Base-by-base conservation (phyloP, 2,113 vertebrate genomes). In the Macrotis lagotis region DNA sequence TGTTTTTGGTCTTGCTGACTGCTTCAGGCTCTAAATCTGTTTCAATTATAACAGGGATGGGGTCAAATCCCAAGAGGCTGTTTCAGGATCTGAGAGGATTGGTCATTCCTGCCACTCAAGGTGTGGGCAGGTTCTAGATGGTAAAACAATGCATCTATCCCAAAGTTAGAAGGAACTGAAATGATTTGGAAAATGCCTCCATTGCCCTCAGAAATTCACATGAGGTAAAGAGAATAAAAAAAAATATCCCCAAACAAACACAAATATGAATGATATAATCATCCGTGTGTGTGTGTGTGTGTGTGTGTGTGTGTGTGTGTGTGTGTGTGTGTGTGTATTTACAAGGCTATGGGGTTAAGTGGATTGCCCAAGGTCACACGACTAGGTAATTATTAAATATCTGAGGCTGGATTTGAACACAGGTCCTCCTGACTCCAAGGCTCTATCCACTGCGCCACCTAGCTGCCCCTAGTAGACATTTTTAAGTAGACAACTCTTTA, bases 391-490 rank as follows among this genome's bases (percentile, higher is more conserved):
- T n/a, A n/a, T n/a, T n/a, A n/a, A n/a, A n/a, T n/a, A n/a, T n/a
- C n/a, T n/a, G n/a, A n/a, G n/a, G n/a, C n/a, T n/a, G n/a, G n/a
- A n/a, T n/a, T n/a, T n/a, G n/a, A n/a, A n/a, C n/a, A n/a, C n/a
- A n/a, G n/a, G n/a, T n/a, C n/a, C n/a, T n/a, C n/a, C n/a, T n/a
- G n/a, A n/a, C n/a, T n/a, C n/a, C n/a, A n/a, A n/a, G n/a, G n/a
- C n/a, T n/a, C n/a, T n/a, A n/a, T n/a, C n/a, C n/a, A n/a, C n/a
- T n/a, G n/a, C n/a, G n/a, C n/a, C n/a, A n/a, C n/a, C n/a, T n/a
- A n/a, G n/a, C n/a, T n/a, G n/a, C n/a, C 88, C n/a, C 91, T 83
- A 93, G 48, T 96, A 95, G 95, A 90, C 49, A 94, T 95, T 96
- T 94, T 51, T 92, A 91, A 94, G 96, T n/a, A 83, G n/a, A 44